Conservation (phyloP, 2,888 invertebrate genomes). For the Macrosiphum euphorbiae region DNA sequence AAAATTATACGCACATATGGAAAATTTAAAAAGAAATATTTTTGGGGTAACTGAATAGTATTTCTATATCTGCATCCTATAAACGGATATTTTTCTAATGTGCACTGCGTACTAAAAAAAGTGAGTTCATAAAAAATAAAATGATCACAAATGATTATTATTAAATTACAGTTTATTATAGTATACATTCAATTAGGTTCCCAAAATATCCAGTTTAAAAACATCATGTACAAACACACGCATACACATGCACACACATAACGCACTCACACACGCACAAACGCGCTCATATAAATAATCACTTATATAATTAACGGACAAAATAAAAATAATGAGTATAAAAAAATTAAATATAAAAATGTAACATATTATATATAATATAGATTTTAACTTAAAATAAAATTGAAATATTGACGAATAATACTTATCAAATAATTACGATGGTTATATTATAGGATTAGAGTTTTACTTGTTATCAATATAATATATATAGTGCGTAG, state of each 20-base stretch:
- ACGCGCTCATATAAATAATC: background rate
- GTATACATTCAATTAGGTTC: background rate
- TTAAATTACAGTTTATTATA: background rate
- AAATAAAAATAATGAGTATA: conserved; percentile 7
- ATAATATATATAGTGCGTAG: background rate
- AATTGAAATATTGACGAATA: conserved; percentile 13
- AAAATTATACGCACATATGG: background rate
- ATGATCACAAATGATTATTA: background rate
- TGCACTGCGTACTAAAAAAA: background rate
- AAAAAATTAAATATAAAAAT: conserved; percentile 38
- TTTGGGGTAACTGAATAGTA: background rate
- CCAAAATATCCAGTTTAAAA: background rate
- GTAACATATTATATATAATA: background rate
- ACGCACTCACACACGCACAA: no score
- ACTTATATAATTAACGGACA: background rate
- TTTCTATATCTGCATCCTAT: background rate
- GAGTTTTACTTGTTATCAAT: background rate
- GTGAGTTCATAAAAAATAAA: background rate
- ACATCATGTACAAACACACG: background rate
- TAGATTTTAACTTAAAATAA: conserved; percentile 16
- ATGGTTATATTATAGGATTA: conserved; percentile 13
- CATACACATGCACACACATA: background rate
- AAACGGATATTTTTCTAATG: background rate
- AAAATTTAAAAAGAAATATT: no score
- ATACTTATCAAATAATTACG: background rate